phyloP scores from a whole-genome alignment of 2,888 invertebrate species.

The Drosophila antonietae region DNA sequence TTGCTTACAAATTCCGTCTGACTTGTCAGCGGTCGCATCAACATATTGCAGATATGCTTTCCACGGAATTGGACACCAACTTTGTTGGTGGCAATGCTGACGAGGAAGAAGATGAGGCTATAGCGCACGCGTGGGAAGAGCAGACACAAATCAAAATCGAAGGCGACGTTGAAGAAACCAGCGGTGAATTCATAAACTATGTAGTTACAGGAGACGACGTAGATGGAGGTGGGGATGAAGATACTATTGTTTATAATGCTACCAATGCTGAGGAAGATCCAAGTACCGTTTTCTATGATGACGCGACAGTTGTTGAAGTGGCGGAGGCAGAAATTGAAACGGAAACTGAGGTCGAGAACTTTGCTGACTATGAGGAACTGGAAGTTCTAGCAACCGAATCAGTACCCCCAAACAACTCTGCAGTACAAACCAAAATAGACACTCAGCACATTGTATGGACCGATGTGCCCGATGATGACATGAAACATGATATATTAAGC shows the following conservation, averaged over 20 bases:
- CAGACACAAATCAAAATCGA: slow-evolving; percentile 51
- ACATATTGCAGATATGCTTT: slow-evolving; percentile 72
- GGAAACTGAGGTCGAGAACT: slow-evolving; percentile 61
- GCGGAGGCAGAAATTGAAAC: slow-evolving; percentile 53
- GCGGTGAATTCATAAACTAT: slow-evolving; percentile 48
- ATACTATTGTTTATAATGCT: slow-evolving; percentile 53
- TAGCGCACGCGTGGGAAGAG: slow-evolving; percentile 59
- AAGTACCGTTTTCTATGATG: slow-evolving; percentile 36
- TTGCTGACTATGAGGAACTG: slow-evolving; percentile 59
- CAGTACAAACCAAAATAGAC: slow-evolving; percentile 1
- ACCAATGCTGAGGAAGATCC: slow-evolving; percentile 38
- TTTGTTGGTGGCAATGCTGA: slow-evolving; percentile 20
- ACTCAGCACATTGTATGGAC: slow-evolving; percentile 17
- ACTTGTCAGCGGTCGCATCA: slow-evolving; percentile 81
- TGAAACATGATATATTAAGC: slow-evolving; percentile 37
- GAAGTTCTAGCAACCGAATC: slow-evolving; percentile 49
- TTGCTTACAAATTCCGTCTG: slow-evolving; percentile 77
- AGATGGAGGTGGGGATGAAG: slow-evolving; percentile 54
- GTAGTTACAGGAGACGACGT: slow-evolving; percentile 59
- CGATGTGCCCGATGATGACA: slow-evolving; percentile 31
- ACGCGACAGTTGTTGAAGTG: slow-evolving; percentile 33
- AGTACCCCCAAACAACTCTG: neutral
- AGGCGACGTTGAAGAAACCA: slow-evolving; percentile 22
- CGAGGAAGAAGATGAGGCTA: slow-evolving; percentile 51
- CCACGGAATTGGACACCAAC: slow-evolving; percentile 28